These are phyloP conservation scores for Oxycera nigricornis DNA, from an alignment of 2,888 invertebrate species.

Conservation along the genomic window DNA sequence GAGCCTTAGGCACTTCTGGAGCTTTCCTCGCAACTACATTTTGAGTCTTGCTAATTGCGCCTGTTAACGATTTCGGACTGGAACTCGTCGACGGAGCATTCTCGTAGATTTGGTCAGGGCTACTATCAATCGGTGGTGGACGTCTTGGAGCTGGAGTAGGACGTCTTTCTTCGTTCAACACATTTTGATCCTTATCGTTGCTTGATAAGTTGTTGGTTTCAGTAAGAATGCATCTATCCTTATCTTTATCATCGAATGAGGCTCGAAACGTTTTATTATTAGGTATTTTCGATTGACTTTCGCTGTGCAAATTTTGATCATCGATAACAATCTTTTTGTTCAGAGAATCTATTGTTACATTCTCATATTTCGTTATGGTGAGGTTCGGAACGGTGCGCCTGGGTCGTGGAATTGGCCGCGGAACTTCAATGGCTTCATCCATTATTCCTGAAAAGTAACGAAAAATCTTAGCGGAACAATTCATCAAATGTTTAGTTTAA, in stretches of 20 bases:
- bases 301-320: conserved; percentile 55
- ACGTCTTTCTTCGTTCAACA: conserved; percentile 50
- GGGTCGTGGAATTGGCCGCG: conserved; percentile 58
- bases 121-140: conserved; percentile 42
- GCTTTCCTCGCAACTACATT: conserved; percentile 50
- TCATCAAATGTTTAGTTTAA: no score
- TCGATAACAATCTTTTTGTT: conserved; percentile 55
- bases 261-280: conserved; percentile 53
- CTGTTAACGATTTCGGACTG: conserved; percentile 42
- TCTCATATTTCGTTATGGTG: conserved; percentile 57
- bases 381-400: conserved; percentile 56
- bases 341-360: conserved; percentile 55
- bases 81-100: conserved; percentile 27
- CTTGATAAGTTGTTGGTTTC: conserved; percentile 55
- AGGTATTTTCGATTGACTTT: conserved; percentile 54
- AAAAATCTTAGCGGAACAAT: background rate
- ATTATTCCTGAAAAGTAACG: conserved; percentile 7
- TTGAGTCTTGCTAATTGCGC: conserved; percentile 49
- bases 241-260: conserved; percentile 44
- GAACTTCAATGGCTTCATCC: background rate
- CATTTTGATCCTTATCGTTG: conserved; percentile 57
- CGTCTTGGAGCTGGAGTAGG: conserved; percentile 59
- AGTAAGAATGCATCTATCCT: conserved; percentile 50
- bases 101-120: conserved; percentile 9
- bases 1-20: conserved; percentile 53